Base-by-base conservation (phyloP, 2,888 invertebrate genomes). In the Drosophila stalkeri region DNA sequence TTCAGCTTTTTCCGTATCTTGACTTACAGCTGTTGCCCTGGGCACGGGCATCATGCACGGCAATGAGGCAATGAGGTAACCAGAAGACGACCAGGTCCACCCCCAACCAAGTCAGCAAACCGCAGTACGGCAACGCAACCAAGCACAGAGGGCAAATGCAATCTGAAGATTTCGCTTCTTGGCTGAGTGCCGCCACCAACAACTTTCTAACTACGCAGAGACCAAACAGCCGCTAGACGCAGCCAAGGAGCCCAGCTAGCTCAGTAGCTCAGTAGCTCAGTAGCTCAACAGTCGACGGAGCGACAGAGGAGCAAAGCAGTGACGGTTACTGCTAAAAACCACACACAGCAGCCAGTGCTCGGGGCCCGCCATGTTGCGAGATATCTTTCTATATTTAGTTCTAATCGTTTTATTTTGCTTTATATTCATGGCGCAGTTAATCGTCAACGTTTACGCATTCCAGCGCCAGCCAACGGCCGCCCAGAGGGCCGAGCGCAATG, bases 361-460 rank as follows among this genome's bases (percentile, higher is more conserved):
- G 64, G 62, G 64, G 65, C 87, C 85, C 79, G 88, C 64, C 70
- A 92, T 92, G 92, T 89, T 92, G 91, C 92, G 92, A 82, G 92
- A 92, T 90, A 92, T 92, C 69, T 92, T 92, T 86, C 86, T 92
- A 69, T 92, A 92, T 84, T 83, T 92, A 82, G 91, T 92, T 81
- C 86, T 92, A 88, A 92, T 92, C 82, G 91, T 92, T 91, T 92
- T 92, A 90, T 92, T 92, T 90, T 92, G 92, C 86, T 89, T 92
- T 75, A 92, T 92, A 89, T 92, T 92, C 82, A 87, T 92, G 91
- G 92, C 92, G 72, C 92, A 92, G 91, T 89, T 92, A 90, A 92
- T 92, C 84, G 92, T 92, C 79, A 92, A 92, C 80, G 92, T 92
- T 72, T 92, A 92, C 85, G 92, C 92, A 67, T 92, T 92, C 82